Percentiles rank a stretch among this genome's conserved stretches.
Evolutionary conservation across 2,888 invertebrate genomes (phyloP).

Genomic region (Rhopalosiphum nymphaeae): DNA sequence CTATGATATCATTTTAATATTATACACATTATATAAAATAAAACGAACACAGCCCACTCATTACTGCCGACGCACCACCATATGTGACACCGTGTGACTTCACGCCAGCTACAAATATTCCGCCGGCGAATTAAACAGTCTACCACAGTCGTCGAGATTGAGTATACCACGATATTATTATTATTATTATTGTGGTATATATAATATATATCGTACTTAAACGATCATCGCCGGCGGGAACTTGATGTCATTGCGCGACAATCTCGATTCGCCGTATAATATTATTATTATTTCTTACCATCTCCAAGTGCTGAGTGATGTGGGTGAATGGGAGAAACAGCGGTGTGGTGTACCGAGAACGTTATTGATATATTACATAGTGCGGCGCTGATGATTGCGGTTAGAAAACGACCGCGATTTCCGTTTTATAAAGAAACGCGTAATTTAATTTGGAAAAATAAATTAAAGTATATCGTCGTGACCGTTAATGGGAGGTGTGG

Average conservation of each 20-base stretch:
- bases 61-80: background rate
- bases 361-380: background rate
- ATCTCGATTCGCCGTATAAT: background rate
- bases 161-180: background rate
- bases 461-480: background rate
- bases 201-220: background rate
- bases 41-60: background rate
- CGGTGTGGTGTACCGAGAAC: background rate
- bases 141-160: background rate
- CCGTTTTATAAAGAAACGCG: background rate
- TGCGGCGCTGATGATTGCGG: background rate
- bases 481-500: background rate
- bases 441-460: background rate
- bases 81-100: background rate
- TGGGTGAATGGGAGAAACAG: background rate
- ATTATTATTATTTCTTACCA: background rate
- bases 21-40: background rate
- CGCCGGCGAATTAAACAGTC: background rate
- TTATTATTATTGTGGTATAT: background rate
- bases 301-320: background rate
- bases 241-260: background rate
- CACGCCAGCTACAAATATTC: background rate
- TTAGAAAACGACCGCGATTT: background rate
- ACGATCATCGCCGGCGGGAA: background rate
- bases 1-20: too few species aligned